Conservation (phyloP, 2,888 invertebrate species). For the Nymphalis polychloros region DNA sequence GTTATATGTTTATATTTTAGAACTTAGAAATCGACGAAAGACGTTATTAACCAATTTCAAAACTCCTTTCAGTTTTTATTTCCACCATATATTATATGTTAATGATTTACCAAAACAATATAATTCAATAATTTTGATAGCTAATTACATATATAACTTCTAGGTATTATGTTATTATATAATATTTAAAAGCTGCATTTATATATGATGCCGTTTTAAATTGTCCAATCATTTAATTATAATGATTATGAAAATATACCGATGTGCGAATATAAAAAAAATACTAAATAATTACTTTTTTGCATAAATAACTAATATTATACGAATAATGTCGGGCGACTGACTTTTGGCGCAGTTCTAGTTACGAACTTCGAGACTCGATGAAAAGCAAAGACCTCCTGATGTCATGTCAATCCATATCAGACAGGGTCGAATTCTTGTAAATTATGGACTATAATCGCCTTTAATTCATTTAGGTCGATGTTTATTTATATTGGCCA, state of each 20-base stretch:
- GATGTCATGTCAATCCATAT: slow-evolving; percentile 17
- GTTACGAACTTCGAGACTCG: not conserved
- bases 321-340: not conserved
- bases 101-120: too few species aligned
- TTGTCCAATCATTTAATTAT: too few species aligned
- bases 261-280: not conserved
- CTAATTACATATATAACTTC: too few species aligned
- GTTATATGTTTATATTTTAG: slow-evolving; percentile 1
- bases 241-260: too few species aligned
- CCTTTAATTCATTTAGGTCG: slow-evolving; percentile 30
- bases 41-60: too few species aligned
- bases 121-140: too few species aligned
- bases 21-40: slow-evolving; percentile 1
- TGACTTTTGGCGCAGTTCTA: slow-evolving; percentile 15
- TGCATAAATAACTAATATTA: not conserved
- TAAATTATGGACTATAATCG: slow-evolving; percentile 13
- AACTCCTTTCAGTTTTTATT: not conserved
- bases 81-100: too few species aligned
- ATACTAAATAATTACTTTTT: not conserved
- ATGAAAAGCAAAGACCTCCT: slow-evolving; percentile 21
- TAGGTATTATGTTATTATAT: too few species aligned
- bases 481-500: slow-evolving; percentile 52
- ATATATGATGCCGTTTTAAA: too few species aligned
- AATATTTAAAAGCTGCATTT: too few species aligned
- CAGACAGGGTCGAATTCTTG: slow-evolving; percentile 28